Evolutionary conservation across 2,797 vertebrate genomes (phyloP), one percentile per base, ranked within the genome.

Genomic region (Ciconia nigra): DNA sequence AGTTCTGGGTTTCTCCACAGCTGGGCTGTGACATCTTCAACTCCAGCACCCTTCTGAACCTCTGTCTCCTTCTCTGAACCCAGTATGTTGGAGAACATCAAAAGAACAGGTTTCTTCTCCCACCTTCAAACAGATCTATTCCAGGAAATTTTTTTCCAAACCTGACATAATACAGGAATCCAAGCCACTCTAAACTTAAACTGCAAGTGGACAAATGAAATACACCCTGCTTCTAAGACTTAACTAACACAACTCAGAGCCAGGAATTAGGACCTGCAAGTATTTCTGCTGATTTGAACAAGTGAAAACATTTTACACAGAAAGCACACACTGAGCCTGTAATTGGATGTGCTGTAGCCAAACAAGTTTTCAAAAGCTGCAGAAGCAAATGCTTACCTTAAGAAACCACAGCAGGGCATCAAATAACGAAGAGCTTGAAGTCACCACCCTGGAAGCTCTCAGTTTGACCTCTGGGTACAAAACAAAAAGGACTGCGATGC

Each of bases 381-480:
- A 80, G 84, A 77, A 92, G 59, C 25, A 94, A 95, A 66, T 76
- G 69, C 55, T 95, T 92, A 78, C 57, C 77, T 86, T 26, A 81
- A 35, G 73, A 96, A 95, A 95, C 49, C 67, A 89, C 61, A 74
- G 76, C 31, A 83, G 65, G 47, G 14, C 82, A 90, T 80, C 93
- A 89, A 92, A 81, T 51, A 96, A 96, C 5, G 35, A 92, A 93
- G 90, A 67, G 49, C 86, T 91, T 90, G 86, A 96, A 96, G 91
- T 83, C 95, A 78, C 49, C 52, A 96, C 81, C 92, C 73, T 71
- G 67, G 87, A 95, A 69, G 33, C 11, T 85, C 96, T 93, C 65
- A 70, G 67, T 91, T 94, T 87, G 94, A 98, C 94, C 87, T 92
- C 66, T 94, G 94, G 95, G 95, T 97, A 96, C 84, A 97, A 83